Base-by-base conservation (phyloP, 2,888 invertebrate genomes). In the Drosophila vallismaia region DNA sequence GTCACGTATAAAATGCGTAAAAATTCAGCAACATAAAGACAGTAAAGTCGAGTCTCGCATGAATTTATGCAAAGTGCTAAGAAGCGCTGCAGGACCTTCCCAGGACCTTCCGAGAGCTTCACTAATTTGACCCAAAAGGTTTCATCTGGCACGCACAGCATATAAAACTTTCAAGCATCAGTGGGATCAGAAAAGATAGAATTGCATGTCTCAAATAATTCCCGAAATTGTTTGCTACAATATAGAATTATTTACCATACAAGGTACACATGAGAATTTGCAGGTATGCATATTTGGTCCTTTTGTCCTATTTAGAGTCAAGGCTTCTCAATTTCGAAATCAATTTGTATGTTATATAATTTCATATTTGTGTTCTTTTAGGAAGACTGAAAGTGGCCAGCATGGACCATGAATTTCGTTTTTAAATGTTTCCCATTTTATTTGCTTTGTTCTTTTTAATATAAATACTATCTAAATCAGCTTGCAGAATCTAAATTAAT, bases 1-100 rank as follows among this genome's bases (percentile, higher is more conserved):
- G 82, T 82, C 82, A 82, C 82, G 82, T 82, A 82, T 77, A 49
- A 63, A 82, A 82, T 85, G 85, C 82, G 85, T 85, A 82, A 82
- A 82, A 85, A 85, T 79, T 77, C 79, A 64, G 57, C 54, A 80
- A 71, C 71, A 67, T 55, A 52, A 46, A 55, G 29, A 56, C 46
- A 55, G 51, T 67, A 67, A 67, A 74, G 62, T 71, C 56, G 67
- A 71, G 57, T 68, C 62, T 68, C 63, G 62, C 82, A 76, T 81
- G 81, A 82, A 81, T 81, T 81, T 81, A 81, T 81, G 81, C 85
- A 81, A 84, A 84, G 64, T 69, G 69, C 54, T 62, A 56, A 59
- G 54, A 62, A 56, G 57, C 36, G 60, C 56, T 60, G 57, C 40
- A 38, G 8, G 44, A 60, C 63, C 62, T 44, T 59, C 19, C 9